Percentiles rank a stretch among this genome's conserved stretches.
Conservation (phyloP, 1,140 invertebrate genomes). For the Drosophila pruinosa region DNA sequence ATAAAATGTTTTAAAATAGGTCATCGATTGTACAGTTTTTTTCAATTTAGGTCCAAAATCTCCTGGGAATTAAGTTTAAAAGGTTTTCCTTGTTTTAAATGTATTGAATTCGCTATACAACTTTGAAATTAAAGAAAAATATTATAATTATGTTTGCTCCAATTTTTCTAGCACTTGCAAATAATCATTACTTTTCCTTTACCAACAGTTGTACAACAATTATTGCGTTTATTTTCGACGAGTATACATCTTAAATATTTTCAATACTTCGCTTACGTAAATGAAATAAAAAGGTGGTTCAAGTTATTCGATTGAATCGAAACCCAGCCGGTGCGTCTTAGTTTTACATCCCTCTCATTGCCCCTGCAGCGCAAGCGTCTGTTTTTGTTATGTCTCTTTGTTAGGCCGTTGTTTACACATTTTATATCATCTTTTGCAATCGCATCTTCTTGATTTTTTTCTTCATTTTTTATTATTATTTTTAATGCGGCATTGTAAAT, state of each 20-base stretch:
- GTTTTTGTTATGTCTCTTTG: background rate
- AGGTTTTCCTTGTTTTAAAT: background rate
- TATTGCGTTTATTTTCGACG: background rate
- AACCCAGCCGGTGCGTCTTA: too few relatives aligned
- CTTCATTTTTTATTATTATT: constrained; percentile 31
- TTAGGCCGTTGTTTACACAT: constrained; percentile 18
- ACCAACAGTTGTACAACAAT: background rate
- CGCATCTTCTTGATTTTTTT: constrained; percentile 27
- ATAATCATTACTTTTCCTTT: background rate
- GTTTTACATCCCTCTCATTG: too few relatives aligned
- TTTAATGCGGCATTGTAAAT: constrained; percentile 41
- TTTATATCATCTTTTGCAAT: constrained; percentile 20
- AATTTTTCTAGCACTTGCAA: background rate
- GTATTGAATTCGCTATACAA: background rate
- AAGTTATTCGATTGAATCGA: too few relatives aligned
- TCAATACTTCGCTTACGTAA: background rate
- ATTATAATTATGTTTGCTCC: background rate
- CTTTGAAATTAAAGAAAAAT: background rate
- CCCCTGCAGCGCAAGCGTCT: background rate
- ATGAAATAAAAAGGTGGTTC: too few relatives aligned
- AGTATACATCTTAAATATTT: background rate
- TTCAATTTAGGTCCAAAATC: background rate
- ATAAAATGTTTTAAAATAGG: constrained; percentile 39
- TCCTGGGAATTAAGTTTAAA: constrained; percentile 6
- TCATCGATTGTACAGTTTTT: constrained; percentile 25